These are phyloP conservation scores for Meda fulgida DNA, from an alignment of 2,797 vertebrate genomes.

Conservation along the genomic window DNA sequence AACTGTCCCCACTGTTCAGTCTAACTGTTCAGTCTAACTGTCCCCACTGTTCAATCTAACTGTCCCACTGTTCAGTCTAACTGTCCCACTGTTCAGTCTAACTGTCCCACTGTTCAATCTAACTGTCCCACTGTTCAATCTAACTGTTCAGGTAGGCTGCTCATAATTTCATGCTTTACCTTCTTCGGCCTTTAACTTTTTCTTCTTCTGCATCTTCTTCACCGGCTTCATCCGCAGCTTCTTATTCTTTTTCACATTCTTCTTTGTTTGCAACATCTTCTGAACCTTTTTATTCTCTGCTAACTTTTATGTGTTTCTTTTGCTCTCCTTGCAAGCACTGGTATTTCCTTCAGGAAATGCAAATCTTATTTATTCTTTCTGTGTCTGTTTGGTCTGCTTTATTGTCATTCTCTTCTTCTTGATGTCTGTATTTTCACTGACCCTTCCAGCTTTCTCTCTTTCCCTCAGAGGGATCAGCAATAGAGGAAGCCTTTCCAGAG, in stretches of 20 bases:
- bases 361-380: background rate
- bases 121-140: background rate
- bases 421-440: background rate
- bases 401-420: background rate
- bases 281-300: background rate
- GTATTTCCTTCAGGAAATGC: constrained; percentile 24
- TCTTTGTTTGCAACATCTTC: background rate
- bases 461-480: constrained; percentile 12
- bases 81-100: background rate
- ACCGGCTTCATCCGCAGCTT: background rate
- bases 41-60: background rate
- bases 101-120: background rate
- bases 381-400: constrained; percentile 7
- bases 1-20: background rate
- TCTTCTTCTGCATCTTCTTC: background rate
- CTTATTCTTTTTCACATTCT: background rate
- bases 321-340: background rate
- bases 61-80: background rate
- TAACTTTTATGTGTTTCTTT: background rate
- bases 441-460: background rate
- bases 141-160: background rate
- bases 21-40: background rate
- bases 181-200: background rate
- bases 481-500: constrained; percentile 30
- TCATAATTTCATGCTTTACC: background rate